Conservation (phyloP, 2,797 vertebrate species). For the Phylloscopus collybita region DNA sequence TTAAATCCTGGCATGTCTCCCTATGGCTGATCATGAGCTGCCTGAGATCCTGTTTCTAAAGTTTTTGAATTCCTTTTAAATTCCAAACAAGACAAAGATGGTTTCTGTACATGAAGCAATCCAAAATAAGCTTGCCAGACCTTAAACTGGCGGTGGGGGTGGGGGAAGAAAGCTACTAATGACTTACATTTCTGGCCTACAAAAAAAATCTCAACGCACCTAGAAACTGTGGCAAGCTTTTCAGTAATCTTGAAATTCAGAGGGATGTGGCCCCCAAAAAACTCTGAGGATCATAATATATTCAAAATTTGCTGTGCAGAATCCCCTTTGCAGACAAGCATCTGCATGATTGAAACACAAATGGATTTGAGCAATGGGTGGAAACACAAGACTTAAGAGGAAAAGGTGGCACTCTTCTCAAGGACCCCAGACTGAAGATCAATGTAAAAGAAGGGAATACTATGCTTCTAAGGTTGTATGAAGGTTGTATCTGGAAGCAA, state of each 20-base stretch:
- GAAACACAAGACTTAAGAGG: background rate
- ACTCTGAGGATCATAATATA: background rate
- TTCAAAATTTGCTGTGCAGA: background rate
- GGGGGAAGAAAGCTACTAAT: background rate
- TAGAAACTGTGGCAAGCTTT: background rate
- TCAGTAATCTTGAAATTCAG: background rate
- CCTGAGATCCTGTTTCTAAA: background rate
- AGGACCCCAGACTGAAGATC: background rate
- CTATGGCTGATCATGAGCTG: background rate
- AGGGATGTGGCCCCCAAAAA: background rate
- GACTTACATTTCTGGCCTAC: background rate
- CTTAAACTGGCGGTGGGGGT: background rate
- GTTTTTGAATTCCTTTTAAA: conserved; percentile 6
- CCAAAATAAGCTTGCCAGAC: background rate
- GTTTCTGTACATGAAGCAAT: background rate
- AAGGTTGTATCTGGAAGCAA: background rate
- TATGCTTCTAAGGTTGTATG: background rate
- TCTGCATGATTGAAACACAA: background rate
- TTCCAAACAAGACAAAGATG: background rate
- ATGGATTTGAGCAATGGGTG: background rate
- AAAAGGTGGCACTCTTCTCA: background rate
- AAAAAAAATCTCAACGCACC: background rate
- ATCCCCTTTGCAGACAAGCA: background rate
- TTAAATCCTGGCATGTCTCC: background rate
- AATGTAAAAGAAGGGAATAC: background rate